Evolutionary conservation across 2,113 vertebrate species (phyloP).

Genomic region (Morone chrysops): DNA sequence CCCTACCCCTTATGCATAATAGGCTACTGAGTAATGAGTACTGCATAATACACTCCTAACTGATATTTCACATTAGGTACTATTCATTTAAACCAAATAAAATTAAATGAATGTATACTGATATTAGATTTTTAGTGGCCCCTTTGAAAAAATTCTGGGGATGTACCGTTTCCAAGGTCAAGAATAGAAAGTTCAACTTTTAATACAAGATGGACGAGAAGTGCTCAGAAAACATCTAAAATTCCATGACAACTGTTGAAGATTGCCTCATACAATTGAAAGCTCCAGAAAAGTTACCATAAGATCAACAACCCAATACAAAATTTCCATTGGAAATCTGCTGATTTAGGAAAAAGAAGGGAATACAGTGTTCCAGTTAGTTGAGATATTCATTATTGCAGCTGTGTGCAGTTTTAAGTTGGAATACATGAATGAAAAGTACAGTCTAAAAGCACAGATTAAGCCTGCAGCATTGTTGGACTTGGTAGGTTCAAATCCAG

Average conservation of each 20-base stretch:
- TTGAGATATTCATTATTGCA: background rate
- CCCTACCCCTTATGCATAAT: too few relatives aligned
- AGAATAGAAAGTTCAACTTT: background rate
- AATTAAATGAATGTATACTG: too few relatives aligned
- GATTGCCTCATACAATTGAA: background rate
- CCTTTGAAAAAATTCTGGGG: too few relatives aligned
- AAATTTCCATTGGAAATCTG: background rate
- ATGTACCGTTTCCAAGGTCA: background rate
- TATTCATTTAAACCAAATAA: too few relatives aligned
- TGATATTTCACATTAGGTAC: too few relatives aligned
- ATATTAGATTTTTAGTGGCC: too few relatives aligned
- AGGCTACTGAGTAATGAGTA: too few relatives aligned
- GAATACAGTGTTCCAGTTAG: background rate
- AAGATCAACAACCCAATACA: background rate
- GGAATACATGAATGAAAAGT: slow-evolving; percentile 4
- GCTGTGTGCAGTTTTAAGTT: background rate
- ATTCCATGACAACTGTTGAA: background rate
- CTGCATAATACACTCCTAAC: too few relatives aligned
- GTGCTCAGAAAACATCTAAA: background rate
- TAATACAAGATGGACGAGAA: background rate
- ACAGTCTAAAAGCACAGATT: background rate
- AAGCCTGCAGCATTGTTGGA: background rate
- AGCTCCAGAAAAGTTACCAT: background rate
- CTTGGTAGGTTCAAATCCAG: slow-evolving; percentile 18
- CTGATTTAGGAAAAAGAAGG: background rate